Evolutionary conservation across 2,113 vertebrate genomes (phyloP), one percentile per base, ranked within the genome.

Genomic region (Chaenogobius annularis): DNA sequence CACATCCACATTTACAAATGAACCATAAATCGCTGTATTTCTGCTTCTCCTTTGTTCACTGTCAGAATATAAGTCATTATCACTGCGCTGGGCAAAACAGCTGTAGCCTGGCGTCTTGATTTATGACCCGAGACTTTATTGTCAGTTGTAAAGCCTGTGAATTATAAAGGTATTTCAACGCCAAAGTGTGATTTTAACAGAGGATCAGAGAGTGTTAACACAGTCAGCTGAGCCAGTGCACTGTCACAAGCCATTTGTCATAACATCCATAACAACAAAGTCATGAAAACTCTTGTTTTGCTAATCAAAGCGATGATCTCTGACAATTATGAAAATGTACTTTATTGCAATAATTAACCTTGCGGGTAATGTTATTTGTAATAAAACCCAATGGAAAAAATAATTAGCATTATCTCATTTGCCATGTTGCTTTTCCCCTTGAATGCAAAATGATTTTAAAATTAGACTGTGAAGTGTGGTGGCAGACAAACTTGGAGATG

Each of bases 81-180:
- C 80, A 85, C 68, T 13, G 74, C 70, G 47, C 75, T 19, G 65
- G 56, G 70, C 70, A 55, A 83, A 87, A 77, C 87, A 88, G 87
- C 87, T 88, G 87, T 80, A 43, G 73, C 12, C 15, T 78, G 84
- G 81, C 84, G 70, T 40, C 10, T 61, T 87, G 87, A 91, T 91
- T 85, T 85, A 90, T 88, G 87, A 87, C 85, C 82, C 48, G 7
- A 77, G 82, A 79, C 83, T 87, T 89, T 85, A 89, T 74, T 81
- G 87, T 87, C 86, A 74, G 80, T 77, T 83, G 85, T 90, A 89
- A 89, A 88, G 79, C 73, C 66, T 19, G 50, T 79, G 82, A 87
- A 79, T 88, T 88, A 82, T 72, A 35, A 78, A 77, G 81, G 77
- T 81, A 77, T 80, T 81, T 78, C 80, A 78, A 26, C 40, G 75